Conservation (phyloP, 2,113 vertebrate genomes). For the Isichthys henryi region DNA sequence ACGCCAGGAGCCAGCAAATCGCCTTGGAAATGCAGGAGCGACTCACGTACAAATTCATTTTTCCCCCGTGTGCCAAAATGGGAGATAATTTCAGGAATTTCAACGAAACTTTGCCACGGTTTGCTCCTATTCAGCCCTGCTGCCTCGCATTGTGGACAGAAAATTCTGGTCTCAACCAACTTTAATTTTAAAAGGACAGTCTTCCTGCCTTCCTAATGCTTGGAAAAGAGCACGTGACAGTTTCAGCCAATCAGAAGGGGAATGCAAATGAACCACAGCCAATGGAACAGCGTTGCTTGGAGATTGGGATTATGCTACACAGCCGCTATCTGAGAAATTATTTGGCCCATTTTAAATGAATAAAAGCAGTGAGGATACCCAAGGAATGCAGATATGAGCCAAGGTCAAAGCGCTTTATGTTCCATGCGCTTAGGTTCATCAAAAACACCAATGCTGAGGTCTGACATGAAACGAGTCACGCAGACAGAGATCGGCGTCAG, state of each 20-base stretch:
- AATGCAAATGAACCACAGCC: neutral
- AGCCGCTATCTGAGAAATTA: neutral
- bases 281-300: neutral
- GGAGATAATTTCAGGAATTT: constrained; percentile 2
- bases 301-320: neutral
- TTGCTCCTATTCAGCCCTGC: neutral
- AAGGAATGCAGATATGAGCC: neutral
- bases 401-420: neutral
- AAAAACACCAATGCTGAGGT: neutral
- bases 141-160: neutral
- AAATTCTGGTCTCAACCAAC: neutral
- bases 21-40: neutral
- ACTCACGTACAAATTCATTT: neutral
- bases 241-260: neutral
- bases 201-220: neutral
- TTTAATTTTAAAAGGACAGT: neutral
- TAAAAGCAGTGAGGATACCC: neutral
- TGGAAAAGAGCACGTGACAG: neutral
- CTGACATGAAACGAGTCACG: neutral
- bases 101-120: neutral
- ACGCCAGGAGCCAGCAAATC: neutral
- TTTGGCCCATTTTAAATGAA: neutral
- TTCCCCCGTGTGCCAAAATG: neutral
- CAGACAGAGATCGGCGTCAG: neutral
- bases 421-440: neutral